Evolutionary conservation across 2,888 invertebrate species (phyloP).

Genomic region (Heliconius cydno): DNA sequence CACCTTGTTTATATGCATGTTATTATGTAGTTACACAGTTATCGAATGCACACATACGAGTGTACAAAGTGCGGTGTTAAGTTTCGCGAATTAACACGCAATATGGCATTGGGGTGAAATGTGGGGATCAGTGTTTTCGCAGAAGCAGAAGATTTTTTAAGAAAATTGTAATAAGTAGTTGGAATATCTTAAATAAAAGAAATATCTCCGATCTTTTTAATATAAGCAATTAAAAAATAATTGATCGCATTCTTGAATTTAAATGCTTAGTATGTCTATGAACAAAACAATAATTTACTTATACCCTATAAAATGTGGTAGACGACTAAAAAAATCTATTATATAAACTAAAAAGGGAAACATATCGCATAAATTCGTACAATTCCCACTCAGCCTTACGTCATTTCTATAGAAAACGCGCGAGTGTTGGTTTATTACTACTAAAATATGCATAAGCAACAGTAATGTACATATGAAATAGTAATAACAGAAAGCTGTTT

Average conservation of each 20-base stretch:
- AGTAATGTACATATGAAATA: constrained; percentile 20
- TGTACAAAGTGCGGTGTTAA: neutral
- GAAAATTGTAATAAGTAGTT: no score
- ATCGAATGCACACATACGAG: neutral
- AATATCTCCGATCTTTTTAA: no score
- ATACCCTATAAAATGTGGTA: neutral
- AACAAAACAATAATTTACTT: no score
- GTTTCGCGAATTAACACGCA: neutral
- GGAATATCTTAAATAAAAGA: no score
- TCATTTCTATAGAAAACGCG: constrained; percentile 26
- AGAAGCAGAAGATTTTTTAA: no score
- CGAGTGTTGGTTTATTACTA: constrained; percentile 26
- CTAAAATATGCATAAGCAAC: constrained; percentile 29
- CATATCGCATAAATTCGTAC: neutral
- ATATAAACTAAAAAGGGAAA: neutral
- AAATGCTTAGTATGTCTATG: no score
- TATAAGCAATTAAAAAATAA: no score
- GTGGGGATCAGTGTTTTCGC: no score
- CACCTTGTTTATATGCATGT: constrained; percentile 38
- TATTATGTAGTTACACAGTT: constrained; percentile 27
- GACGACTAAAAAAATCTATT: neutral
- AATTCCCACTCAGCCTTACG: constrained; percentile 14
- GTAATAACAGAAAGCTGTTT: constrained; percentile 30
- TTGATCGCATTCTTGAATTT: no score
- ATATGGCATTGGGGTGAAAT: no score